These are phyloP conservation scores for Grallaria varia DNA, from an alignment of 2,113 vertebrate genomes.

Conservation along the genomic window DNA sequence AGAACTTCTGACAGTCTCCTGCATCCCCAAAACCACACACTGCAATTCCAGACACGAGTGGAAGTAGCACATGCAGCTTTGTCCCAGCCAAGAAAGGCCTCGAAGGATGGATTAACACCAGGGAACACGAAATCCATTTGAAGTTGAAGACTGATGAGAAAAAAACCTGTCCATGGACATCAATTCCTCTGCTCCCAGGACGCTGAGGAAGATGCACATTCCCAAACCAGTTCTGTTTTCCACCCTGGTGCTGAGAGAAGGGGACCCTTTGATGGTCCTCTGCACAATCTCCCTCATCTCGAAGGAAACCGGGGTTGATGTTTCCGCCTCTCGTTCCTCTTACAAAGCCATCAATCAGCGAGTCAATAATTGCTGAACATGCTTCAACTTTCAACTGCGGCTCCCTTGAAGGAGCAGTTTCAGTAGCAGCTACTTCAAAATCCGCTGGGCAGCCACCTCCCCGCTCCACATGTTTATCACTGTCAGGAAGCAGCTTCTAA, in stretches of 20 bases:
- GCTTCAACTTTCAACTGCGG: slow-evolving; percentile 40
- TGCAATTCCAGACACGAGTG: neutral
- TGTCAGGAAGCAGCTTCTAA: slow-evolving; percentile 52
- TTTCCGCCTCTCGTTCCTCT: neutral
- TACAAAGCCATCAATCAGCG: slow-evolving; percentile 11
- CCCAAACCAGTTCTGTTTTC: neutral
- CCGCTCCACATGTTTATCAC: slow-evolving; percentile 35
- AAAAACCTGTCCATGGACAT: neutral
- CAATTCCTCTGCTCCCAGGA: neutral
- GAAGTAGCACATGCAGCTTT: neutral
- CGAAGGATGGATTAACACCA: fast-evolving
- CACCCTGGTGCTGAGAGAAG: neutral
- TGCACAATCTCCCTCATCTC: neutral
- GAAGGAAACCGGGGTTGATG: neutral
- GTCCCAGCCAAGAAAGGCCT: neutral
- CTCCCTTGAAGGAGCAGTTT: slow-evolving; percentile 42
- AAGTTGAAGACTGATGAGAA: neutral
- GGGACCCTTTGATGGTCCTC: neutral
- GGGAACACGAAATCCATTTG: neutral
- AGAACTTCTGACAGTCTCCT: neutral
- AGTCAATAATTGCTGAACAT: slow-evolving; percentile 49
- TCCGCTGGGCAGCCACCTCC: neutral
- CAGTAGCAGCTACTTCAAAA: slow-evolving; percentile 37
- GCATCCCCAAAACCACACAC: neutral
- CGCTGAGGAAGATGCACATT: fast-evolving